Percentiles rank a stretch among this genome's conserved stretches.
phyloP scores from a whole-genome alignment of 2,797 vertebrate genomes.

The Syncerus caffer region DNA sequence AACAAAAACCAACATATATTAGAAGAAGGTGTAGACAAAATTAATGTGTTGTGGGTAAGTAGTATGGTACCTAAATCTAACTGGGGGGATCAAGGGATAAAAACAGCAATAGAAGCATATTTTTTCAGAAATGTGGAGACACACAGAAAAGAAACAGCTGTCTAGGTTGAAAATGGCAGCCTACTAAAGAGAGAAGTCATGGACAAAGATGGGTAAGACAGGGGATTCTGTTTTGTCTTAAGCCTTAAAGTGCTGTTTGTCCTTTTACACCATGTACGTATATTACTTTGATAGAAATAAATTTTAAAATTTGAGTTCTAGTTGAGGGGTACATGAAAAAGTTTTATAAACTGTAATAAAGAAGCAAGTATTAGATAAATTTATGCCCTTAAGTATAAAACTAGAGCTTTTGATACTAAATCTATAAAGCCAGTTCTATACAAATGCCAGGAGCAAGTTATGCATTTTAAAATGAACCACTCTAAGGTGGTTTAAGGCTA shows the following conservation, averaged over 20 bases:
- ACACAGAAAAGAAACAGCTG: background rate
- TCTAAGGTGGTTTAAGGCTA: background rate
- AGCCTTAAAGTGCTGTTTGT: background rate
- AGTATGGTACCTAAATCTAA: background rate
- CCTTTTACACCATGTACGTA: background rate
- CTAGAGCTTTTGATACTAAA: constrained; percentile 5
- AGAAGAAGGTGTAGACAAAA: background rate
- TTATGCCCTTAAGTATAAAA: background rate
- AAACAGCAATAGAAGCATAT: background rate
- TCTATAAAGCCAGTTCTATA: constrained; percentile 12
- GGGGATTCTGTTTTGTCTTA: background rate
- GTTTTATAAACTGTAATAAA: background rate
- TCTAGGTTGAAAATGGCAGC: background rate
- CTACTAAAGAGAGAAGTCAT: background rate
- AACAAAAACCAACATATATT: background rate
- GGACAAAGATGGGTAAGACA: background rate
- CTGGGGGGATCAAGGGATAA: background rate
- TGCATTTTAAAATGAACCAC: constrained; percentile 35
- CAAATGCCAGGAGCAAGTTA: constrained; percentile 26
- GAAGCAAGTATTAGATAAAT: constrained; percentile 8
- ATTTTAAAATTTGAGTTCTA: background rate
- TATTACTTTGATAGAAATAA: constrained; percentile 11
- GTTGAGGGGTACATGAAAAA: background rate
- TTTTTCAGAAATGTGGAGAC: background rate
- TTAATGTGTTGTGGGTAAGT: background rate